These are phyloP conservation scores for Xiphydria camelus DNA, from an alignment of 2,888 invertebrate species.

Conservation along the genomic window DNA sequence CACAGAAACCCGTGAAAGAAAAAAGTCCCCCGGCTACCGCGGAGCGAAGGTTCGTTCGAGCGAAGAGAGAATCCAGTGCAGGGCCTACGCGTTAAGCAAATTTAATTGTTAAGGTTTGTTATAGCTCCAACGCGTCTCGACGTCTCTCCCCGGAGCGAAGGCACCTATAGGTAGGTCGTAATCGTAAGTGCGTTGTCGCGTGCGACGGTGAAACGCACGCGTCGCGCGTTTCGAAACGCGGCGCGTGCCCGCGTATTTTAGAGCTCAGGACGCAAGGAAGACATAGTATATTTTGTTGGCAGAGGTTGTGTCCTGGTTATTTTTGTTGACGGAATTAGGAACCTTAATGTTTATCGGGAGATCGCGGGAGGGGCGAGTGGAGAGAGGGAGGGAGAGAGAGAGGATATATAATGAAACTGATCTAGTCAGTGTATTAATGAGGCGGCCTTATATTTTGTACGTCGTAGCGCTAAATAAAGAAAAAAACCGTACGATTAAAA, in stretches of 20 bases:
- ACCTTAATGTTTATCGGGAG: slow-evolving; percentile 23
- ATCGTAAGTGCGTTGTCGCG: no score
- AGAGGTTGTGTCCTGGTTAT: slow-evolving; percentile 31
- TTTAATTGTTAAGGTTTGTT: no score
- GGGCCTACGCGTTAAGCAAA: no score
- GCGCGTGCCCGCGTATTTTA: slow-evolving; percentile 21
- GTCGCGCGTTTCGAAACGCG: slow-evolving; percentile 17
- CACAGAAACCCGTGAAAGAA: no score
- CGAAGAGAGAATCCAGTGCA: no score
- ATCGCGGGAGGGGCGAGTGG: no score
- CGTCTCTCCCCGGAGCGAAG: no score
- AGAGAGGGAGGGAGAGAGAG: slow-evolving; percentile 25
- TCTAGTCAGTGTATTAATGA: slow-evolving; percentile 58
- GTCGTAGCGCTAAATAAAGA: slow-evolving; percentile 20
- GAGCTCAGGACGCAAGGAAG: slow-evolving; percentile 33
- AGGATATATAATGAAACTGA: slow-evolving; percentile 45
- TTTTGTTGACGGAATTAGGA: slow-evolving; percentile 35
- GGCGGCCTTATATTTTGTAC: slow-evolving; percentile 59
- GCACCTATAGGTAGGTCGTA: no score
- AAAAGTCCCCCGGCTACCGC: no score
- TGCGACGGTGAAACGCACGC: slow-evolving; percentile 1
- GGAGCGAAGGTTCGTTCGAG: no score
- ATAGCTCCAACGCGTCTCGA: no score
- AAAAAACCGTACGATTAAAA: slow-evolving; percentile 1
- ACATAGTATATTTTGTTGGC: slow-evolving; percentile 47